These are phyloP conservation scores for Dicranocentrus wangi DNA, from an alignment of 2,888 invertebrate species.

Conservation along the genomic window DNA sequence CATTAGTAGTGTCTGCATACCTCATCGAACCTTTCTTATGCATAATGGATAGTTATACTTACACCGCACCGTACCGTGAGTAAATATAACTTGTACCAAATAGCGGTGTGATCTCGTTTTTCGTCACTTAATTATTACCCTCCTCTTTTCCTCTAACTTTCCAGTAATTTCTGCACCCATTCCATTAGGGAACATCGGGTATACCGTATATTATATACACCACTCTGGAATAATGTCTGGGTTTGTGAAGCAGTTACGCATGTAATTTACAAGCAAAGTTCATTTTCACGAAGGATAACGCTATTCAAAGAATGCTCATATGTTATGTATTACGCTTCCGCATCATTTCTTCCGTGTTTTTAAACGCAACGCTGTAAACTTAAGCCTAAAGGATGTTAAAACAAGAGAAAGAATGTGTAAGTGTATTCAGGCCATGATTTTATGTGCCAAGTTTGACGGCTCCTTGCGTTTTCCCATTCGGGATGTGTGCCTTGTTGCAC, in stretches of 20 bases:
- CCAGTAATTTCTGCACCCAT: no score
- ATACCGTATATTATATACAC: not conserved
- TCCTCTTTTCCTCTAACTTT: conserved; percentile 3
- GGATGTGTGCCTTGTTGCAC: not conserved
- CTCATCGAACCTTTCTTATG: no score
- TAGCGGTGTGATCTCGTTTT: conserved; percentile 36
- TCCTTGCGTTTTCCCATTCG: not conserved
- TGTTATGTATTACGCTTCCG: conserved; percentile 45
- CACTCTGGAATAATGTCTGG: conserved; percentile 29
- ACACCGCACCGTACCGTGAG: no score
- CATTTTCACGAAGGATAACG: conserved; percentile 9
- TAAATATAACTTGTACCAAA: no score
- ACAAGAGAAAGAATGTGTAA: not conserved
- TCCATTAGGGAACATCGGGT: no score
- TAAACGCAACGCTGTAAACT: not conserved
- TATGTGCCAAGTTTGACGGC: conserved; percentile 17
- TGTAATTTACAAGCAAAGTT: conserved; percentile 42
- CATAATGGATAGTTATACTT: no score
- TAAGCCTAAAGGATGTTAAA: not conserved
- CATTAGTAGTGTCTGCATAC: no score
- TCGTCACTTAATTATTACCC: conserved; percentile 50
- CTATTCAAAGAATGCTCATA: conserved; percentile 25
- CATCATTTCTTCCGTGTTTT: conserved; percentile 50
- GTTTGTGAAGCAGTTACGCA: conserved; percentile 30
- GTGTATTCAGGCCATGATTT: not conserved